phyloP scores from a whole-genome alignment of 2,113 vertebrate genomes.

The Xenopus laevis region DNA sequence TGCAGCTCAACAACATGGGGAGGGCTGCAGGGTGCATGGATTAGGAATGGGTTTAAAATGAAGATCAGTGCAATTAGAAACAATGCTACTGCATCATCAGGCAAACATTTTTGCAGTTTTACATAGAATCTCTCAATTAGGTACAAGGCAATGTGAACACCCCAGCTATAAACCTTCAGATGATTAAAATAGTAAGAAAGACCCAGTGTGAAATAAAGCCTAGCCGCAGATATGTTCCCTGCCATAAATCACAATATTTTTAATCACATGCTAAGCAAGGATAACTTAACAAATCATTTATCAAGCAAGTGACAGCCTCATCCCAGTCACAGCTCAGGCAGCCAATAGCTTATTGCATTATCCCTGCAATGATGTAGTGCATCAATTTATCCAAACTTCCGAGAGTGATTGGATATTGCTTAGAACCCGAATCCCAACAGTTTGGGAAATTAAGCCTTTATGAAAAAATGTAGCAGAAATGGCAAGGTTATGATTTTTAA shows the following conservation, averaged over 20 bases:
- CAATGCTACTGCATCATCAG: not conserved
- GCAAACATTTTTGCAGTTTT: not conserved
- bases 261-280: conserved; percentile 47
- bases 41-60: too few species aligned
- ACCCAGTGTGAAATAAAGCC: not conserved
- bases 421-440: conserved; percentile 37
- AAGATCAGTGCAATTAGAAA: not conserved
- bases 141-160: not conserved
- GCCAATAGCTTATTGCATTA: conserved; percentile 47
- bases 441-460: conserved; percentile 44
- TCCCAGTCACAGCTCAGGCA: conserved; percentile 31
- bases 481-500: conserved; percentile 43
- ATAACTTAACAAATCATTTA: conserved; percentile 44
- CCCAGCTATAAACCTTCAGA: not conserved
- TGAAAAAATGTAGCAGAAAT: conserved; percentile 36
- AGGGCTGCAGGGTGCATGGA: not conserved
- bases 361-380: conserved; percentile 45
- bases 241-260: conserved; percentile 48
- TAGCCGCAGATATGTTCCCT: not conserved
- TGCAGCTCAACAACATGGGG: not conserved
- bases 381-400: conserved; percentile 46
- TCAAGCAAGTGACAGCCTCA: conserved; percentile 47
- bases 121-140: not conserved
- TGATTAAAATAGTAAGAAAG: not conserved
- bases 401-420: conserved; percentile 36